Evolutionary conservation across 2,888 invertebrate genomes (phyloP).

Genomic region (Ennomos fuscantarius): DNA sequence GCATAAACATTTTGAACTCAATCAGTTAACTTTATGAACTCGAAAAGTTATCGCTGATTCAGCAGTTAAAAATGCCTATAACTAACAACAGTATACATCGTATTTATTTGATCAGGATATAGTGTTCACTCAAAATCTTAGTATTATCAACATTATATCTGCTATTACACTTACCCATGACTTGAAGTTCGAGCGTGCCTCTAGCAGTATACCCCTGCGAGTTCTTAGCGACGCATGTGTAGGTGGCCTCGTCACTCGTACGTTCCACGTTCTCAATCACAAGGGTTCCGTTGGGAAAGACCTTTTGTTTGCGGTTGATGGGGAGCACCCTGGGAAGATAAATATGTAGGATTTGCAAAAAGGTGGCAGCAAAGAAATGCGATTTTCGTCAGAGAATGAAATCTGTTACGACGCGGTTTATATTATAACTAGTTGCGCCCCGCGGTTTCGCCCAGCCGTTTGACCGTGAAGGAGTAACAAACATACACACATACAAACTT

Average conservation of each 20-base stretch:
- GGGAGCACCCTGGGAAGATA: slow-evolving; percentile 88
- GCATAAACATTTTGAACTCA: too few relatives aligned
- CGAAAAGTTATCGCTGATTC: too few relatives aligned
- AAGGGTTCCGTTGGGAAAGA: slow-evolving; percentile 96
- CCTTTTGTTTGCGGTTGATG: slow-evolving; percentile 97
- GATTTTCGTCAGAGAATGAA: too few relatives aligned
- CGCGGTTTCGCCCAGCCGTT: too few relatives aligned
- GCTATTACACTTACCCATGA: slow-evolving; percentile 92
- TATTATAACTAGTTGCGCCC: too few relatives aligned
- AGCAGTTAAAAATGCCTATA: too few relatives aligned
- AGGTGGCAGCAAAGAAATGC: neutral
- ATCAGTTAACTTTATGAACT: too few relatives aligned
- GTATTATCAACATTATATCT: neutral
- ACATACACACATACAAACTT: too few relatives aligned
- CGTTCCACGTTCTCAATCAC: slow-evolving; percentile 97
- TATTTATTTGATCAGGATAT: neutral
- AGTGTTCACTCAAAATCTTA: slow-evolving; percentile 20
- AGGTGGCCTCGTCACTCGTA: slow-evolving; percentile 96
- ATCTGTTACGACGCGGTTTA: too few relatives aligned
- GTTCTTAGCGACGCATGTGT: slow-evolving; percentile 97
- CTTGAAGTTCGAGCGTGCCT: slow-evolving; percentile 95
- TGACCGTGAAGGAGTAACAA: too few relatives aligned
- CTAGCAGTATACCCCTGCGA: slow-evolving; percentile 95
- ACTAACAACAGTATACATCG: too few relatives aligned
- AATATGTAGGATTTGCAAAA: neutral